These are phyloP conservation scores for Nothura maculosa DNA, from an alignment of 2,797 vertebrate genomes.

Conservation along the genomic window DNA sequence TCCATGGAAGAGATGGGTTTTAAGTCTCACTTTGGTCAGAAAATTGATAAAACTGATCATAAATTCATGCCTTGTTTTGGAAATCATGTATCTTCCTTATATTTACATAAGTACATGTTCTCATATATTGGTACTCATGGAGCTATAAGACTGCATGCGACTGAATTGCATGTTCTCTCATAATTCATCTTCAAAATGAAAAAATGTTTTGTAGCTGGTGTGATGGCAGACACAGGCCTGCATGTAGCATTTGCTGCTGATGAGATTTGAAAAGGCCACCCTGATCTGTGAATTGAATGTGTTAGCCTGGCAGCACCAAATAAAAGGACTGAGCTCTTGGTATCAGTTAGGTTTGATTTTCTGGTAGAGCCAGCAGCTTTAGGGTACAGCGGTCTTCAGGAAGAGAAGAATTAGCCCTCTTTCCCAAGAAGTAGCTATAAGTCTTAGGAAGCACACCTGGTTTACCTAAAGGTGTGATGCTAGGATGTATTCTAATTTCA, in stretches of 20 bases:
- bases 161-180: not conserved
- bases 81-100: not conserved
- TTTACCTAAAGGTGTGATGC: constrained; percentile 46
- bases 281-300: not conserved
- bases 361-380: not conserved
- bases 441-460: constrained; percentile 25
- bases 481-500: constrained; percentile 42
- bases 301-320: not conserved
- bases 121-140: not conserved
- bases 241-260: not conserved
- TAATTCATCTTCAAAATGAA: not conserved
- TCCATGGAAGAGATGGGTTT: not conserved
- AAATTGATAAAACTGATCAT: not conserved
- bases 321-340: not conserved
- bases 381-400: constrained; percentile 7
- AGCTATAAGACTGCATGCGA: not conserved
- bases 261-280: not conserved
- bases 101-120: not conserved
- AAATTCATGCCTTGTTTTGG: not conserved
- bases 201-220: not conserved
- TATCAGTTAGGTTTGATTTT: not conserved
- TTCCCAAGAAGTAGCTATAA: constrained; percentile 59
- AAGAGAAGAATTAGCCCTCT: constrained; percentile 9
- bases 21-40: not conserved
- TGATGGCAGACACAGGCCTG: not conserved